Conservation (phyloP, 2,888 invertebrate species). For the Eupeodes luniger region DNA sequence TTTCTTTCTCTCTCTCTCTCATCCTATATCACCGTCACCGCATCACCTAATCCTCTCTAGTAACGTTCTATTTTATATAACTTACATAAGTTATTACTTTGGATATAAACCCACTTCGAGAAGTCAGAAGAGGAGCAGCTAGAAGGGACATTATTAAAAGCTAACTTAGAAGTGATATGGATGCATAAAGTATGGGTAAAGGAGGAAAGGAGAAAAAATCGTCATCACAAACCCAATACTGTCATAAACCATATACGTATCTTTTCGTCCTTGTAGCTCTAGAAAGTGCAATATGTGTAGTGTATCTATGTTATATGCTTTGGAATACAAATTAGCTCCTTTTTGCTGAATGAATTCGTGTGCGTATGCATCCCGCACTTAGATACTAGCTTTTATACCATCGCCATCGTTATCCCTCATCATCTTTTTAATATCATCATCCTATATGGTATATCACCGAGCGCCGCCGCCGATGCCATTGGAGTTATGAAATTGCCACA, state of each 20-base stretch:
- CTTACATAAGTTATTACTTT: slow-evolving; percentile 70
- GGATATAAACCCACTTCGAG: slow-evolving; percentile 47
- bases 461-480: too few relatives aligned
- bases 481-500: slow-evolving; percentile 23
- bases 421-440: slow-evolving; percentile 24
- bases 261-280: slow-evolving; percentile 11
- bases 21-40: background rate
- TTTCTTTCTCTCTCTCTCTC: background rate
- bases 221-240: background rate
- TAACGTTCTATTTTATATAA: background rate
- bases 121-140: slow-evolving; percentile 9
- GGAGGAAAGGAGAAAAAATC: background rate
- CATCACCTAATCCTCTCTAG: background rate
- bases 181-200: slow-evolving; percentile 5
- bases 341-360: slow-evolving; percentile 19
- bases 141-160: slow-evolving; percentile 67
- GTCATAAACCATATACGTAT: background rate
- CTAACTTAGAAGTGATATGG: slow-evolving; percentile 40
- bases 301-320: slow-evolving; percentile 7
- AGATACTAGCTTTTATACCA: slow-evolving; percentile 49
- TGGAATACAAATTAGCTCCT: slow-evolving; percentile 60
- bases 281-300: slow-evolving; percentile 41
- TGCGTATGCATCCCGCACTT: slow-evolving; percentile 1
- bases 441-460: background rate
- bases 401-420: slow-evolving; percentile 16